Evolutionary conservation across 2,113 vertebrate species (phyloP).

Genomic region (Indicator maculatus): DNA sequence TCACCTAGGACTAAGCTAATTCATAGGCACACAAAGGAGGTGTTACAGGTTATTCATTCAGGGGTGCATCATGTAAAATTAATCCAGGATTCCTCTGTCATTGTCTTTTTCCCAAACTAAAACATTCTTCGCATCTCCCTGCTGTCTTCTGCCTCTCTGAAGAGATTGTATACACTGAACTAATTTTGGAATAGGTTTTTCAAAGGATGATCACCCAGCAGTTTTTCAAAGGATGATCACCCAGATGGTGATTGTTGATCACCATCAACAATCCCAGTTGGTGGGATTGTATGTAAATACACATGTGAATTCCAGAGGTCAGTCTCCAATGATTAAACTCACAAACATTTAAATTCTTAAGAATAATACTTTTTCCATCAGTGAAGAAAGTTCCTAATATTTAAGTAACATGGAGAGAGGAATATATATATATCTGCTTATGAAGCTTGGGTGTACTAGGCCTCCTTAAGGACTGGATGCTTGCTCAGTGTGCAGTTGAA

Average conservation of each 20-base stretch:
- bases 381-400: background rate
- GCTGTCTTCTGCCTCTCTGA: background rate
- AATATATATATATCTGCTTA: background rate
- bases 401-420: background rate
- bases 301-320: background rate
- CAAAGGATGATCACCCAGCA: background rate
- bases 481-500: background rate
- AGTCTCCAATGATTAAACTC: background rate
- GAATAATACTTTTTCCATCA: background rate
- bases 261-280: too few species aligned
- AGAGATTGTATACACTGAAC: background rate
- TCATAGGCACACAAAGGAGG: background rate
- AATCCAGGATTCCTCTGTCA: background rate
- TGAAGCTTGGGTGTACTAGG: background rate
- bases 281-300: background rate
- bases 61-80: background rate
- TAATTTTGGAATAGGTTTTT: background rate
- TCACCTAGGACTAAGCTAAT: background rate
- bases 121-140: background rate
- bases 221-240: background rate
- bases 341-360: background rate
- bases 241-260: too few species aligned
- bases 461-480: background rate
- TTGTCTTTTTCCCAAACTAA: background rate
- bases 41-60: background rate